A percentile compares a stretch with the other conserved stretches of the same genome.
Conservation (phyloP, 2,113 vertebrate genomes). For the Kryptolebias marmoratus region DNA sequence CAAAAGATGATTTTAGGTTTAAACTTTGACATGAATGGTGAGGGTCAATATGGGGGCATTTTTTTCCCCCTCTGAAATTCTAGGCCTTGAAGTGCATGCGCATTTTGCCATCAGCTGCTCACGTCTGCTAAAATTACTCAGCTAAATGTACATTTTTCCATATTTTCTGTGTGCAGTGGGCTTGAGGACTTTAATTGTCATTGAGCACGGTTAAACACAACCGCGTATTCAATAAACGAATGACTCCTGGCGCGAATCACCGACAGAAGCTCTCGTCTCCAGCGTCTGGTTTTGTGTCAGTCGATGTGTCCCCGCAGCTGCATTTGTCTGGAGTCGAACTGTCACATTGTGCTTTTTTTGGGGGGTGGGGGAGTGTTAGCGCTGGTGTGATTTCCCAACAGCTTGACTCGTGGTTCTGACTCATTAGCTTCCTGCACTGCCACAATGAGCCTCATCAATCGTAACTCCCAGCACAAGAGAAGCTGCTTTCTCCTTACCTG, state of each 20-base stretch:
- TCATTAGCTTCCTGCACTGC: slow-evolving; percentile 78
- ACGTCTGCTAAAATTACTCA: no score
- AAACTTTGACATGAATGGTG: no score
- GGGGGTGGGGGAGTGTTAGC: slow-evolving; percentile 1
- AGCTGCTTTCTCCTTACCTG: slow-evolving; percentile 54
- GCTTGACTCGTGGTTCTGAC: slow-evolving; percentile 81
- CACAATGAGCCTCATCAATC: slow-evolving; percentile 75
- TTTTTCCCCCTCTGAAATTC: no score
- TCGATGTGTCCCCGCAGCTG: slow-evolving; percentile 37
- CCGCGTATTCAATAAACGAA: background rate
- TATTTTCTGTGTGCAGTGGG: background rate
- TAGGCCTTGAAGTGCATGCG: no score
- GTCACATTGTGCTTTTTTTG: slow-evolving; percentile 37
- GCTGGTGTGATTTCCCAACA: slow-evolving; percentile 71
- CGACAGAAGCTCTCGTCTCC: slow-evolving; percentile 27
- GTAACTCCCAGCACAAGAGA: slow-evolving; percentile 58
- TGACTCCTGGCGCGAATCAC: slow-evolving; percentile 11
- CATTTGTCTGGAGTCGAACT: slow-evolving; percentile 57
- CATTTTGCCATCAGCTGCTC: background rate
- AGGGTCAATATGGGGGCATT: no score
- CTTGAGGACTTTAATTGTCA: slow-evolving; percentile 13
- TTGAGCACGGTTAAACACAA: slow-evolving; percentile 15
- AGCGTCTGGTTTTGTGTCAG: slow-evolving; percentile 29
- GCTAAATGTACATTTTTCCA: background rate
- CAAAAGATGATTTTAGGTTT: no score